phyloP scores from a whole-genome alignment of 2,888 invertebrate genomes.

The Globia sparganii region DNA sequence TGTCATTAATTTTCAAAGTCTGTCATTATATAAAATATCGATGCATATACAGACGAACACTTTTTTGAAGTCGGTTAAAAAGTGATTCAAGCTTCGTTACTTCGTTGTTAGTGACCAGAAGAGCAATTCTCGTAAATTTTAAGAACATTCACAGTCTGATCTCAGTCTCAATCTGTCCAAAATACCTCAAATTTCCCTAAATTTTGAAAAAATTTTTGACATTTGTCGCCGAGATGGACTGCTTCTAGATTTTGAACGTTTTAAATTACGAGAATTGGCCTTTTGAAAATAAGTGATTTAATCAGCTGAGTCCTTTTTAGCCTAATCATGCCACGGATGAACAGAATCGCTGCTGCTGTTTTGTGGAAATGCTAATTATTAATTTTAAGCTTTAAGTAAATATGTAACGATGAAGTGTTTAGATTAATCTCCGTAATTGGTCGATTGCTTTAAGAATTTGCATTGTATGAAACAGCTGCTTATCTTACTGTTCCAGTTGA shows the following conservation, averaged over 20 bases:
- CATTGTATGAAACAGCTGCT: constrained; percentile 27
- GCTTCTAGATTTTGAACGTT: too few relatives aligned
- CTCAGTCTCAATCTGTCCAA: too few relatives aligned
- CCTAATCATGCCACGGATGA: not conserved
- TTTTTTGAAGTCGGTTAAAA: not conserved
- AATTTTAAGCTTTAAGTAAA: constrained; percentile 12
- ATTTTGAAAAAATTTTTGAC: too few relatives aligned
- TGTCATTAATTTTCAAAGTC: not conserved
- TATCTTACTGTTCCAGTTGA: constrained; percentile 36
- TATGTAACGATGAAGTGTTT: not conserved
- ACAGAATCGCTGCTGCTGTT: not conserved
- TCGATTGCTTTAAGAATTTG: constrained; percentile 23
- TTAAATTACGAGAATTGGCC: too few relatives aligned
- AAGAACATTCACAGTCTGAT: too few relatives aligned
- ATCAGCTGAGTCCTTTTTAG: not conserved
- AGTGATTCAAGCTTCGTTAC: not conserved
- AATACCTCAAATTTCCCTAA: too few relatives aligned
- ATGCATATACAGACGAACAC: not conserved
- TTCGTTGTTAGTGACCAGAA: not conserved
- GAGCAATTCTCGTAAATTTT: too few relatives aligned
- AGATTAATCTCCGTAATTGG: constrained; percentile 29
- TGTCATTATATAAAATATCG: not conserved
- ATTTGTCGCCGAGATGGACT: too few relatives aligned
- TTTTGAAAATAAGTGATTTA: not conserved
- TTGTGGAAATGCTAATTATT: not conserved